Percentiles rank a stretch among this genome's conserved stretches.
Evolutionary conservation across 1,140 invertebrate genomes (phyloP).

Genomic region (Danaus plexippus): DNA sequence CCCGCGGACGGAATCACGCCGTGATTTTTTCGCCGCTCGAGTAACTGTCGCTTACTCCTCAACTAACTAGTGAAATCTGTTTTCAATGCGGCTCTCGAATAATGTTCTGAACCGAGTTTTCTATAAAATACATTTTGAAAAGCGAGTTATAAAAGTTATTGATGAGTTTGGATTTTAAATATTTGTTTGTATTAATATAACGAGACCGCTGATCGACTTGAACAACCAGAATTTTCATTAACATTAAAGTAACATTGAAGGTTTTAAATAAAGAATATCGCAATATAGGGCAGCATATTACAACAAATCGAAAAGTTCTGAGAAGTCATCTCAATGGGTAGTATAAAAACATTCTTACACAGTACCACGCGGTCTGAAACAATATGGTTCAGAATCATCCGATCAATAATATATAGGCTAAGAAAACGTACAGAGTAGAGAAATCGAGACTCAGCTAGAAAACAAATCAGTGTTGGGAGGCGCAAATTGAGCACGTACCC

Average conservation of each 20-base stretch:
- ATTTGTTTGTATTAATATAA: no score
- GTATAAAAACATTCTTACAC: neutral
- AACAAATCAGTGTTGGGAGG: slow-evolving; percentile 70
- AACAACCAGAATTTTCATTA: no score
- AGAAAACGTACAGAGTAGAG: slow-evolving; percentile 51
- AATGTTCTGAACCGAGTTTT: no score
- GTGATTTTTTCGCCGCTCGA: slow-evolving; percentile 44
- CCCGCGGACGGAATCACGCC: slow-evolving; percentile 46
- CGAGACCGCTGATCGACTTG: no score
- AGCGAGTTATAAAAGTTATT: no score
- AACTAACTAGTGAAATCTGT: slow-evolving; percentile 55
- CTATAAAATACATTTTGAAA: no score
- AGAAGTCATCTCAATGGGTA: no score
- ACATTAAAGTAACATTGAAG: no score
- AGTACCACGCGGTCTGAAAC: slow-evolving; percentile 22
- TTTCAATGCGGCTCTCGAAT: slow-evolving; percentile 18
- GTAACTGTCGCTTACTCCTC: slow-evolving; percentile 46
- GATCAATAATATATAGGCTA: slow-evolving; percentile 69
- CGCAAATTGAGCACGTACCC: slow-evolving; percentile 71
- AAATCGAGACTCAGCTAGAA: slow-evolving; percentile 44
- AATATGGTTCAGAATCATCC: slow-evolving; percentile 48
- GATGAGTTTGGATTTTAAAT: no score
- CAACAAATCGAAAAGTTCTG: no score
- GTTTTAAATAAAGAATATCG: no score
- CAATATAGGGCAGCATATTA: no score